A percentile compares a stretch with the other conserved stretches of the same genome.
These are phyloP conservation scores for Mustela lutreola DNA, from an alignment of 2,113 vertebrate genomes.

Conservation along the genomic window DNA sequence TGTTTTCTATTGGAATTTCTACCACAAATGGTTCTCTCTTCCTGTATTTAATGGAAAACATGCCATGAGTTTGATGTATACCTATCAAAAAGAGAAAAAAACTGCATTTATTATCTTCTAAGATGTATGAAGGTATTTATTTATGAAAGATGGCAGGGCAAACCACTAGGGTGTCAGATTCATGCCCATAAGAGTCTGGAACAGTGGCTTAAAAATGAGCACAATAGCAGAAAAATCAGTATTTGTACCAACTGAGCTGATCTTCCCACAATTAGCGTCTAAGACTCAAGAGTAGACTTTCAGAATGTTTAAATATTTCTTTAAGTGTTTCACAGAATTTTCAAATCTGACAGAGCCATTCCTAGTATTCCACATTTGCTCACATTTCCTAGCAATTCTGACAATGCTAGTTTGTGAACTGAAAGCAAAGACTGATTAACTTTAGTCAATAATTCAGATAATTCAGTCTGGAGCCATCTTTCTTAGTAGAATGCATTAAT, in stretches of 20 bases:
- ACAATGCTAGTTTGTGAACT: conserved; percentile 11
- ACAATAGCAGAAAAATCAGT: not conserved
- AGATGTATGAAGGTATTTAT: conserved; percentile 73
- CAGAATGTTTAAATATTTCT: not conserved
- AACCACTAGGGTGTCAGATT: conserved; percentile 19
- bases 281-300: not conserved
- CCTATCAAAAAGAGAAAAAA: conserved; percentile 77
- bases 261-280: not conserved
- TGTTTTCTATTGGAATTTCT: conserved; percentile 82
- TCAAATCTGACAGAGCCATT: not conserved
- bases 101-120: conserved; percentile 73
- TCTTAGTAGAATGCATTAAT: not conserved
- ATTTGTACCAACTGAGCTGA: not conserved
- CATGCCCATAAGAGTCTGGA: not conserved
- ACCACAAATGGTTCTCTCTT: conserved; percentile 81
- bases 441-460: conserved; percentile 34
- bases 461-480: conserved; percentile 18
- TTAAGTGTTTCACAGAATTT: not conserved
- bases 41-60: conserved; percentile 84
- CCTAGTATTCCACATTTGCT: not conserved
- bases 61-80: conserved; percentile 75
- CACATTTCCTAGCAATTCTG: not conserved
- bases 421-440: conserved; percentile 54
- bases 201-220: not conserved
- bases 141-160: conserved; percentile 70